Evolutionary conservation across 2,888 invertebrate genomes (phyloP), one percentile per base, ranked within the genome.

Genomic region (Homarus gammarus): DNA sequence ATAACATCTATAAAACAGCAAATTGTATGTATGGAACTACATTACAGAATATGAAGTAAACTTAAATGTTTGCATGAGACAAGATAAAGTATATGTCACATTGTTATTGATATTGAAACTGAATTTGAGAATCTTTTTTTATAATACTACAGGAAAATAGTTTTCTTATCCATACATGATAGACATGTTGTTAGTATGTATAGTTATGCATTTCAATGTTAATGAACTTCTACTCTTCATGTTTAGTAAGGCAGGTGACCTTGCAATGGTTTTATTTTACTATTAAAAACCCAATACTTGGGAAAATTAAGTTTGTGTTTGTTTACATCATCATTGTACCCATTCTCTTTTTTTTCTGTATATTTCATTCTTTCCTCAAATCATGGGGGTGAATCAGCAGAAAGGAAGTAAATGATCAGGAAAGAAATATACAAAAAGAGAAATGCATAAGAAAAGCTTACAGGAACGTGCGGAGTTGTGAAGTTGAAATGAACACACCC

Each of bases 251-350:
- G 88, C 88, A 51, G 78, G 84, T 70, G 83, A 49, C 73, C 88
- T 84, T 89, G 78, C 72, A 44, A 78, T 89, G 88, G 85, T 86
- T 83, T 88, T 89, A 89, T 89, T 89, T 89, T 89, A 77, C 81
- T 88, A 89, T 84, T 73, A 89, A 89, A 87, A 84, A 77, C 88
- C 83, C 88, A 75, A 15, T 36, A 83, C 27, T 82, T 68, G 83
- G 77, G 83, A 83, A 51, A 72, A 79, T 70, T 36, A 70, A 22
- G 56, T 77, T 83, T 31, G n/a, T 56, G 36, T 70, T 51, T 64
- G 49, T 33, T 51, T 72, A 22, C 27, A 38, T 40, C 61, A 51
- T 31, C 61, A 31, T 31, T 8, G 22, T n/a, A 77, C n/a, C n/a
- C n/a, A n/a, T n/a, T n/a, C n/a, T n/a, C n/a, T n/a, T n/a, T n/a